Percentiles rank a stretch among this genome's conserved stretches.
These are phyloP conservation scores for Nyctibius bracteatus DNA, from an alignment of 2,113 vertebrate genomes.

Conservation along the genomic window DNA sequence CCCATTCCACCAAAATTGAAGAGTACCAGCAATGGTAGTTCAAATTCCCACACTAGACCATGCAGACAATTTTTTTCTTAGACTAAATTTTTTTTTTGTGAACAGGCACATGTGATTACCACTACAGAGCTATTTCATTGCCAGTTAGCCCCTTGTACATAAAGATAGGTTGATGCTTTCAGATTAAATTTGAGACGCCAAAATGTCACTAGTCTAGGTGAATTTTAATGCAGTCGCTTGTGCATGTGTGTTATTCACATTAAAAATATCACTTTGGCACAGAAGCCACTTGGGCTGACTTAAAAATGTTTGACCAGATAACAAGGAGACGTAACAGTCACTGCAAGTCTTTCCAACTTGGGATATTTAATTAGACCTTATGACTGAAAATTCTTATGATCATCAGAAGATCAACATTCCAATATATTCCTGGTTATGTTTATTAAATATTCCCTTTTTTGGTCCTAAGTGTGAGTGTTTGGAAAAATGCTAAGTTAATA, in stretches of 20 bases:
- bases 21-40: not conserved
- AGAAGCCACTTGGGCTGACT: not conserved
- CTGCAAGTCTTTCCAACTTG: slow-evolving; percentile 1
- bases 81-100: not conserved
- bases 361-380: slow-evolving; percentile 17
- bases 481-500: slow-evolving; percentile 29
- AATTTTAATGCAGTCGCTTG: not conserved
- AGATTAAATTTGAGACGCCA: not conserved
- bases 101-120: not conserved
- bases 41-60: not conserved
- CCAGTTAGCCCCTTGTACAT: not conserved
- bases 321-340: not conserved
- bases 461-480: slow-evolving; percentile 36
- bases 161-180: not conserved
- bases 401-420: slow-evolving; percentile 37
- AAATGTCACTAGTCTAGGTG: not conserved
- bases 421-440: slow-evolving; percentile 25
- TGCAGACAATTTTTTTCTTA: not conserved
- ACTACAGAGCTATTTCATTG: not conserved
- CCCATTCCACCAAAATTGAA: not conserved
- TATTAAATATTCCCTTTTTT: slow-evolving; percentile 61
- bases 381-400: slow-evolving; percentile 38
- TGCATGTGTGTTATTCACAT: not conserved
- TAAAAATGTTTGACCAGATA: slow-evolving; percentile 22
- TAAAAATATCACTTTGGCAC: not conserved